Evolutionary conservation across 1,140 invertebrate species (phyloP).

Genomic region (Reticulitermes speratus): DNA sequence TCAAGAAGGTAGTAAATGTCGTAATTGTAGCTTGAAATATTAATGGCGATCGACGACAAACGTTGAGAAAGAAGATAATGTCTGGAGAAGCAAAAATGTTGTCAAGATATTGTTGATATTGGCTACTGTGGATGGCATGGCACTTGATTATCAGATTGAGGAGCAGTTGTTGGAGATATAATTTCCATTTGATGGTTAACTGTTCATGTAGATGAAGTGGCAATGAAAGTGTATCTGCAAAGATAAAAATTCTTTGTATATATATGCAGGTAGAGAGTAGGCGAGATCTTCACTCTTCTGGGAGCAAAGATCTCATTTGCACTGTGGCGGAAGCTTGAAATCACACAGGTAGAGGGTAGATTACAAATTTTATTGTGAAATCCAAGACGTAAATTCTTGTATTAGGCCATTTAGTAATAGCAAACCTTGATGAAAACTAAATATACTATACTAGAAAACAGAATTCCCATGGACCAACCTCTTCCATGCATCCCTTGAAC

Average conservation of each 20-base stretch:
- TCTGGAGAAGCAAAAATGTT: background rate
- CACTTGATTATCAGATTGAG: background rate
- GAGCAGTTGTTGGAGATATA: background rate
- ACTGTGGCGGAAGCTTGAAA: too few relatives aligned
- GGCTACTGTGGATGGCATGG: background rate
- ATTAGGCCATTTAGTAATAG: too few relatives aligned
- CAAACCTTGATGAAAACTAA: too few relatives aligned
- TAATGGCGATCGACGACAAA: background rate
- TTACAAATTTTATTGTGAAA: too few relatives aligned
- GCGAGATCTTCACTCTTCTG: too few relatives aligned
- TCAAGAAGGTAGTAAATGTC: background rate
- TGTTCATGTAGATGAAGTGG: background rate
- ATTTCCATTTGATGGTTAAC: background rate
- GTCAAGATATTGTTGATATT: background rate
- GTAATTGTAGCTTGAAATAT: background rate
- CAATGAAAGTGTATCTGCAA: conserved; percentile 15
- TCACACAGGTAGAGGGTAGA: too few relatives aligned
- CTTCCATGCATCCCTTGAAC: too few relatives aligned
- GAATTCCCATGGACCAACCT: too few relatives aligned
- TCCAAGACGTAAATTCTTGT: too few relatives aligned
- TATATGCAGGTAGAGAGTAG: too few relatives aligned
- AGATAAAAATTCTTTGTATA: background rate
- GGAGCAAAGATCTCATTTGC: too few relatives aligned
- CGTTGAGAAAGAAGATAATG: background rate
- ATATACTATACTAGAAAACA: too few relatives aligned